Percentiles rank a stretch among this genome's conserved stretches.
phyloP scores from a whole-genome alignment of 2,113 vertebrate genomes.

The Piaya cayana region DNA sequence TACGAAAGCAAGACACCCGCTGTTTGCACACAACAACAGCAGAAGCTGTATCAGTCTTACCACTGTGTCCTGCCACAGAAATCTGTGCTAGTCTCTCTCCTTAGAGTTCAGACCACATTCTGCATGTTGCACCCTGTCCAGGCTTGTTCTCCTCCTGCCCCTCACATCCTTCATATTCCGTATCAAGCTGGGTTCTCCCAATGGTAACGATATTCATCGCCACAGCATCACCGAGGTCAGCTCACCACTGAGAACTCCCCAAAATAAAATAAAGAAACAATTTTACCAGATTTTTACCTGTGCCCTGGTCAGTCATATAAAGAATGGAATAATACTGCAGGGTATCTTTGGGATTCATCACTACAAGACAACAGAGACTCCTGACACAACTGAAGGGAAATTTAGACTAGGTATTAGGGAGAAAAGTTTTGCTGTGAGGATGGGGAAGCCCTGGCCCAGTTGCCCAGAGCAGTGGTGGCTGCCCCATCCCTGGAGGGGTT shows the following conservation, averaged over 20 bases:
- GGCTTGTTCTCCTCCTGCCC: background rate
- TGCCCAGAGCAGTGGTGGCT: too few species aligned
- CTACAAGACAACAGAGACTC: background rate
- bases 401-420: too few species aligned
- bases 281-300: background rate
- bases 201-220: background rate
- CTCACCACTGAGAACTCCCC: background rate
- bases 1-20: background rate
- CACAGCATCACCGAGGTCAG: background rate
- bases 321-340: background rate
- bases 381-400: background rate
- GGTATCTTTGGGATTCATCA: background rate
- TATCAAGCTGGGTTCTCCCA: rapidly evolving
- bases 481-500: too few species aligned
- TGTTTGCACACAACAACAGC: background rate
- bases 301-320: background rate
- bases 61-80: background rate
- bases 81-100: background rate
- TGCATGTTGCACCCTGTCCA: background rate
- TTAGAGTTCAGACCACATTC: background rate
- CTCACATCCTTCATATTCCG: background rate
- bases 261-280: background rate
- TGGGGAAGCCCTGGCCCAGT: too few species aligned
- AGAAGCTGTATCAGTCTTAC: background rate
- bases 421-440: too few species aligned